Evolutionary conservation across 1,140 invertebrate species (phyloP).

Genomic region (Choristoneura fumiferana): DNA sequence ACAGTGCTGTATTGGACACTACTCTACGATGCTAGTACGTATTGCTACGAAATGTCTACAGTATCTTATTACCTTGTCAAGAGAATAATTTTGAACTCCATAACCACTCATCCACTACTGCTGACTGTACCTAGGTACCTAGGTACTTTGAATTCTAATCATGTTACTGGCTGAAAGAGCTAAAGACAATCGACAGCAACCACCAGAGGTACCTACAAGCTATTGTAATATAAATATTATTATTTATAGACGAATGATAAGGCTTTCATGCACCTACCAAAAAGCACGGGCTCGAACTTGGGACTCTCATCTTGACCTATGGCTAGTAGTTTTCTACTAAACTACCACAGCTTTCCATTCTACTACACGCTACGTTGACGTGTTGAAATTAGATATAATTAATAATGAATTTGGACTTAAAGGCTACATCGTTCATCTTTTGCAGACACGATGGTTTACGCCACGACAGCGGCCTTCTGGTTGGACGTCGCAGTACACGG

Average conservation of each 20-base stretch:
- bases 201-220: too few species aligned
- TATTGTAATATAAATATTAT: too few species aligned
- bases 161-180: slow-evolving; percentile 9
- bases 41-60: not conserved
- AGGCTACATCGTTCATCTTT: not conserved
- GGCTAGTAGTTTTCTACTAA: too few species aligned
- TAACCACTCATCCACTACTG: too few species aligned
- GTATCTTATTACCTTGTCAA: not conserved
- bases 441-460: not conserved
- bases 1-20: slow-evolving; percentile 83
- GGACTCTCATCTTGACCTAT: too few species aligned
- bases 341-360: too few species aligned
- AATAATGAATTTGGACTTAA: too few species aligned
- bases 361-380: too few species aligned
- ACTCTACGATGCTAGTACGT: slow-evolving; percentile 68
- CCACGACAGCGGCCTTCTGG: slow-evolving; percentile 47
- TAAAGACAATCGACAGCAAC: slow-evolving; percentile 1
- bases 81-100: not conserved
- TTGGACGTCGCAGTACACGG: slow-evolving; percentile 86
- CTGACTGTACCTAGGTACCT: not conserved
- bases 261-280: too few species aligned
- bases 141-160: slow-evolving; percentile 14
- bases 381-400: too few species aligned
- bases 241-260: too few species aligned
- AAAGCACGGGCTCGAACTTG: too few species aligned